Conservation (phyloP, 92 coral and sea anemone species). For the Heteractis magnifica region DNA sequence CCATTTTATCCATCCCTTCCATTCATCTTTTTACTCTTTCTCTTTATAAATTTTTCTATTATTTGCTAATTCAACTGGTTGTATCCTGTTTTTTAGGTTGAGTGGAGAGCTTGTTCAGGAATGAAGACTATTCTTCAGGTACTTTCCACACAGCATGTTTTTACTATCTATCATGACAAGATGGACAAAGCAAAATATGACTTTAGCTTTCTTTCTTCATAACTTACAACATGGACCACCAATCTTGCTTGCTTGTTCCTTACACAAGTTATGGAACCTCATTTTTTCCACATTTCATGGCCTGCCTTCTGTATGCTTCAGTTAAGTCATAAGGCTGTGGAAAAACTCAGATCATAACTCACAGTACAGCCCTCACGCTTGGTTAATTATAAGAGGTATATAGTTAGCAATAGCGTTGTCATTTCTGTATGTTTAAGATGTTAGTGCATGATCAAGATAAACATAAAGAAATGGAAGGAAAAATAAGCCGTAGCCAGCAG, state of each 20-base stretch:
- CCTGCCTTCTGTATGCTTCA: neutral
- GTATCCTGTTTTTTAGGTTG: constrained; percentile 54
- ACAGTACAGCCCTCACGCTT: too few species aligned
- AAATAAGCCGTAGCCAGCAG: constrained; percentile 70
- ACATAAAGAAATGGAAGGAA: constrained; percentile 66
- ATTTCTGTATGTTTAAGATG: constrained; percentile 42
- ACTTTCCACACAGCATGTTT: neutral
- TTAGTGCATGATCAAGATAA: constrained; percentile 66
- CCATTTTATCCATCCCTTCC: too few species aligned
- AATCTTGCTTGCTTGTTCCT: too few species aligned
- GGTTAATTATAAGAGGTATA: neutral
- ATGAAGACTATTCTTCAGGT: constrained; percentile 91
- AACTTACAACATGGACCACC: too few species aligned
- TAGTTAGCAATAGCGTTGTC: neutral
- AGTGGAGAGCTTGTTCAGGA: constrained; percentile 81
- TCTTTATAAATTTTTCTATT: too few species aligned
- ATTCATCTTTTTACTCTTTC: neutral
- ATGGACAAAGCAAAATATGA: too few species aligned
- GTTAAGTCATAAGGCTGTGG: too few species aligned
- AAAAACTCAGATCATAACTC: too few species aligned
- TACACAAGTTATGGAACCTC: too few species aligned
- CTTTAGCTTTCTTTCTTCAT: too few species aligned
- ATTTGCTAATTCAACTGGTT: neutral
- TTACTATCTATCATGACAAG: too few species aligned
- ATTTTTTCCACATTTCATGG: too few species aligned